phyloP scores from a whole-genome alignment of 2,797 vertebrate genomes.

The Liparis tanakae region DNA sequence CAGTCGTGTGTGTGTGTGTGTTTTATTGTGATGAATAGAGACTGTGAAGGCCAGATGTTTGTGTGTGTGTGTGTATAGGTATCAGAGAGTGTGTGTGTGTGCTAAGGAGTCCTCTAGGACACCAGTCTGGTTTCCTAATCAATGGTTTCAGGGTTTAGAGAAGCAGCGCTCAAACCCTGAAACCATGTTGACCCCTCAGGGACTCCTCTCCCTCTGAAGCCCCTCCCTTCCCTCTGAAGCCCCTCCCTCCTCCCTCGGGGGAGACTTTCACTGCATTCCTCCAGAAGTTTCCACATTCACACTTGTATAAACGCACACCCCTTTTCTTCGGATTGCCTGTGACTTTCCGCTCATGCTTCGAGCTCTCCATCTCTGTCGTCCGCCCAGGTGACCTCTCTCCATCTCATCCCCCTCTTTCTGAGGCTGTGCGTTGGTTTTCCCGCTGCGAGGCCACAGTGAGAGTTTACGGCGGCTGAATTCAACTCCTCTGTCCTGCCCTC shows the following conservation, averaged over 20 bases:
- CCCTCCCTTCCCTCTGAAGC: no score
- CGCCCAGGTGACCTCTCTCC: constrained; percentile 47
- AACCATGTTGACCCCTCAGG: constrained; percentile 3
- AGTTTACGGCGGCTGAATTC: constrained; percentile 50
- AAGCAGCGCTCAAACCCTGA: constrained; percentile 10
- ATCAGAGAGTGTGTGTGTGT: constrained; percentile 5
- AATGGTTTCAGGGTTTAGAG: constrained; percentile 7
- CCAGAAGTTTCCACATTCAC: background rate
- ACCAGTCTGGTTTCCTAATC: constrained; percentile 3
- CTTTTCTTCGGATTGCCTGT: constrained; percentile 1
- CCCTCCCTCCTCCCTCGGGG: background rate
- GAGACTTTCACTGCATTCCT: constrained; percentile 1
- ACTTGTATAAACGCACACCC: constrained; percentile 19
- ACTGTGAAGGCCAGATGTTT: constrained; percentile 4
- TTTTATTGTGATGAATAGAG: constrained; percentile 33
- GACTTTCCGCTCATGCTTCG: constrained; percentile 25
- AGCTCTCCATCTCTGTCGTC: constrained; percentile 54
- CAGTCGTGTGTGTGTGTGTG: constrained; percentile 33
- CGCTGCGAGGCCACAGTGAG: constrained; percentile 42
- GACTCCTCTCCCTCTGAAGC: background rate
- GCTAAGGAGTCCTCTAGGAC: constrained; percentile 26
- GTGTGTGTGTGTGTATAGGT: constrained; percentile 12
- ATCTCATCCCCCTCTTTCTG: constrained; percentile 50
- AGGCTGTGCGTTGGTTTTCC: constrained; percentile 56
- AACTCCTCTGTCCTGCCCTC: constrained; percentile 37